Conservation (phyloP, 2,888 invertebrate species). For the Drosophila pegasa region DNA sequence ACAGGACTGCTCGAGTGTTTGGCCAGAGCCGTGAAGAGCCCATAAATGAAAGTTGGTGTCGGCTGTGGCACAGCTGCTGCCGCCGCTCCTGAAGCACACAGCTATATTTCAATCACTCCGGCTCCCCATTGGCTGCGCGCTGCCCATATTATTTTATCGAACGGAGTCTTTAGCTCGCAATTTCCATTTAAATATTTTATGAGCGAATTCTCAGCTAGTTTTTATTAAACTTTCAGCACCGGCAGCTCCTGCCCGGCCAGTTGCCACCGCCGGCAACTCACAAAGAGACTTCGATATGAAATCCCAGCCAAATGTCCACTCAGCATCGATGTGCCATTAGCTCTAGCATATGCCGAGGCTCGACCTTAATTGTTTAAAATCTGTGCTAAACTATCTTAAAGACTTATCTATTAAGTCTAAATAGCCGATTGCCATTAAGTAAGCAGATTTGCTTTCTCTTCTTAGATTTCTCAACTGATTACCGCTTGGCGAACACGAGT, state of each 20-base stretch:
- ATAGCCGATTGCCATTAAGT: too few species aligned
- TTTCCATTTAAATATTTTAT: neutral
- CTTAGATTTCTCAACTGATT: too few species aligned
- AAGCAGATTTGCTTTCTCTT: too few species aligned
- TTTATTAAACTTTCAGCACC: too few species aligned
- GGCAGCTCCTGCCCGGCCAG: neutral
- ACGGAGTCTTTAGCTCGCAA: neutral
- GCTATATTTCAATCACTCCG: neutral
- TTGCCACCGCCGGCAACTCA: neutral
- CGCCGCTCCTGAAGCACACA: neutral
- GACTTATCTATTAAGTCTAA: too few species aligned
- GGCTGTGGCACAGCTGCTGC: neutral
- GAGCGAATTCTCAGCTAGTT: neutral
- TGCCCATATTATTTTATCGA: neutral
- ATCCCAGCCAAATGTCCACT: neutral
- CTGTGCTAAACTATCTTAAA: neutral
- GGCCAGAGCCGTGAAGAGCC: neutral
- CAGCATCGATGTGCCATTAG: too few species aligned
- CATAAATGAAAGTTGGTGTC: conserved; percentile 10
- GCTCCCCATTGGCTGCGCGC: neutral
- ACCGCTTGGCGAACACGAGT: too few species aligned
- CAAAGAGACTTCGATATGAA: neutral
- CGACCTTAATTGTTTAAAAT: neutral
- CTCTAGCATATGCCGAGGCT: too few species aligned
- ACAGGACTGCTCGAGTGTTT: conserved; percentile 9